Base-by-base conservation (phyloP, 2,888 invertebrate genomes). In the Micropterix aruncella region DNA sequence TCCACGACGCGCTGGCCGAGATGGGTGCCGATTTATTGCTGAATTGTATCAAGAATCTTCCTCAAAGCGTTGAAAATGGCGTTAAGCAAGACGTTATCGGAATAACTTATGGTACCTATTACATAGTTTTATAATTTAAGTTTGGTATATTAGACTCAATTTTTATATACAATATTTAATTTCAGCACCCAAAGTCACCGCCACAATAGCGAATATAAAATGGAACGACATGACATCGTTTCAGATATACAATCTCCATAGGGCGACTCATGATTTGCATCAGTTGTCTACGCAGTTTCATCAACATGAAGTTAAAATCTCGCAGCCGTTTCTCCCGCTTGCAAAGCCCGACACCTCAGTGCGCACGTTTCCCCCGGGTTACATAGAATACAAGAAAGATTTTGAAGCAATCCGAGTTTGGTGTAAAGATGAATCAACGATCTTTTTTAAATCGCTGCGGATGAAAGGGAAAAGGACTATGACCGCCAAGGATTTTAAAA, bases 401-500 rank as follows among this genome's bases (percentile, higher is more conserved):
- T 64, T 57, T 3, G 74, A 79, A 55, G 62, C 70, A 16, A 59
- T 89, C 44, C 69, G 73, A 57, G 73, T 89, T 19, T 65, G 74
- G 44, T 90, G 90, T 65, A 73, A 70, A 50, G 75, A 79, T 55
- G 67, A 68, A 43, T 72, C 65, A 51, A 81, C 74, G 65, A 63
- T 91, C 47, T 74, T 77, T 59, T 74, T 87, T 46, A 66, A 65
- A 51, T 72, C 73, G 52, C 52, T 91, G 45, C 73, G 77, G 55
- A 61, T 90, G 46, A 67, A 77, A 51, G 80, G 80, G 7, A 82
- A 77, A 59, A 81, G 75, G 59, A 66, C 74, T 53, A 87, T 93
- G 77, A 75, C 71, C 42, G 86, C 90, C 2, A 55, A 63, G 53
- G 89, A 90, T 58, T 95, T 95, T 68, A 79, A 79, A 61, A 91